Evolutionary conservation across 1,140 invertebrate species (phyloP), one percentile per base, ranked within the genome.

Genomic region (Trichoplusia ni): DNA sequence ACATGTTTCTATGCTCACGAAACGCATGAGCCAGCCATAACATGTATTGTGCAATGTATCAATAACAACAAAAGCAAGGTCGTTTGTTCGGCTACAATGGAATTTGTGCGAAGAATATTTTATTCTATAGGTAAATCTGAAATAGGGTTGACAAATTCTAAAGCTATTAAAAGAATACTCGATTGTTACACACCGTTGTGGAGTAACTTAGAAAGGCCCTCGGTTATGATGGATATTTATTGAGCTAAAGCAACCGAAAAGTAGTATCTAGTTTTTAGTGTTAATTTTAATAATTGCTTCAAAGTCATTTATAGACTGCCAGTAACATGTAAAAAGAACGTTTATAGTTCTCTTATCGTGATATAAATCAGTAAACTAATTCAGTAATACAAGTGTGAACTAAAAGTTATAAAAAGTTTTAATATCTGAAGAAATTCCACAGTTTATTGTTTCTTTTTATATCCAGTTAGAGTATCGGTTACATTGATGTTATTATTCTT

Each of bases 11-110:
- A 37, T 13, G 40, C 21, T 8, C 37, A 29, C 23, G 19, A 29
- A 58, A 25, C 21, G 23, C 16, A 35, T 7, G 29, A 58, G 4
- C 13, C 37, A 23, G 21, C 18, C 18, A 23, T 27, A 40, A 42
- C 37, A 58, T 35, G 31, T 58, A 29, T 58, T 58, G 53, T 58
- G 42, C 42, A 19, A 46, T 44, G 27, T 59, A 46, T 33, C 56
- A 42, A 59, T 46, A 46, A 46, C 46, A 59, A 59, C 40, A 59
- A 59, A 59, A 35, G 27, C 40, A 59, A 59, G 42, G 56, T 25
- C 40, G 56, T 0, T 19, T 23, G 14, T 7, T 29, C 2, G 7
- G 14, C 44, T 58, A 58, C 53, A 40, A 21, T 11, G 35, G 53
- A 58, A 58, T 58, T 9, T 54, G 16, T 54, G 33, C 16, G 19